These are phyloP conservation scores for Hestina assimilis DNA, from an alignment of 1,140 invertebrate genomes.

Conservation along the genomic window DNA sequence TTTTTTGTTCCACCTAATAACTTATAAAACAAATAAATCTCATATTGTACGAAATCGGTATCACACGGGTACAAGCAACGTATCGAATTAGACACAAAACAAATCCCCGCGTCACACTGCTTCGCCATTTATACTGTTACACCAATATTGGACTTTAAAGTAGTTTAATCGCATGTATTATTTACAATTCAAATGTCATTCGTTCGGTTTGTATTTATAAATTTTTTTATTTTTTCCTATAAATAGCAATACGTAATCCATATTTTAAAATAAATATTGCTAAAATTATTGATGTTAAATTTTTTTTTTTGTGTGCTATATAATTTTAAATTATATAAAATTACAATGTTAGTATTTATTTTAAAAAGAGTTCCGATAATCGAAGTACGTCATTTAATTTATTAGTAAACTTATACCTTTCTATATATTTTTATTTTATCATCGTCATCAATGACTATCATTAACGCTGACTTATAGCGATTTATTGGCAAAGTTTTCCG, in stretches of 20 bases:
- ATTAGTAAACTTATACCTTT: no score
- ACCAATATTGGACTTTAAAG: conserved; percentile 32
- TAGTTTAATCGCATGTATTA: conserved; percentile 53
- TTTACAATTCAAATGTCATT: conserved; percentile 14
- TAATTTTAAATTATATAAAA: no score
- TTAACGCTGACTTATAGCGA: no score
- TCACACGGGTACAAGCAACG: not conserved
- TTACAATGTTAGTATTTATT: no score
- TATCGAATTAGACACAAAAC: not conserved
- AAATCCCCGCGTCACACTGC: conserved; percentile 4
- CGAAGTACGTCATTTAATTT: no score
- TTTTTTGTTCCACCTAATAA: conserved; percentile 33
- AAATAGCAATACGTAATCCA: no score
- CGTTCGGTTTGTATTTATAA: not conserved
- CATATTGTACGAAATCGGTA: conserved; percentile 1
- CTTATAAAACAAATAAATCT: conserved; percentile 1
- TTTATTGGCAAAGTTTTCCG: no score
- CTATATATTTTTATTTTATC: no score
- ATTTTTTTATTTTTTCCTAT: not conserved
- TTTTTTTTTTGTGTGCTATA: no score
- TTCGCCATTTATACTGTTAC: conserved; percentile 20
- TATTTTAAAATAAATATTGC: not conserved
- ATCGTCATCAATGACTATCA: no score
- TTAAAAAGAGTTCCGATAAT: no score
- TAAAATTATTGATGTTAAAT: no score